Percentiles rank a stretch among this genome's conserved stretches.
These are phyloP conservation scores for Melanargia galathea DNA, from an alignment of 2,888 invertebrate species.

Conservation along the genomic window DNA sequence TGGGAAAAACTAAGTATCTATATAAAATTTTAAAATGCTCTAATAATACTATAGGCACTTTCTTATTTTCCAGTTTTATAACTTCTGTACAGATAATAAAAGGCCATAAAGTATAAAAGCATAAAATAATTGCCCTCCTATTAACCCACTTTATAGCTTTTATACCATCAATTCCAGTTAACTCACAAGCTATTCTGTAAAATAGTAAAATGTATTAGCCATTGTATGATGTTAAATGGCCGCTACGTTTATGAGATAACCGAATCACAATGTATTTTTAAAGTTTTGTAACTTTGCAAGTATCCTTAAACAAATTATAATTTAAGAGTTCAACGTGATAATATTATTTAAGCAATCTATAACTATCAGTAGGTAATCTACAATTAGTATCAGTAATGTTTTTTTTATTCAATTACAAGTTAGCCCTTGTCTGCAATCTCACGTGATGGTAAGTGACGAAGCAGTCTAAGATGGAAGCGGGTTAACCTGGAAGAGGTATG, in stretches of 20 bases:
- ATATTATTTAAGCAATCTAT: no score
- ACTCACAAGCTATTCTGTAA: constrained; percentile 8
- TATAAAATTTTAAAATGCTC: no score
- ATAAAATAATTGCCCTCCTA: constrained; percentile 13
- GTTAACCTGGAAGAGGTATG: no score
- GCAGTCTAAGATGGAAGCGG: no score
- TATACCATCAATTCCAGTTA: constrained; percentile 13
- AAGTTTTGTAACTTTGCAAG: constrained; percentile 4
- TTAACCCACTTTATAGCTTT: constrained; percentile 18
- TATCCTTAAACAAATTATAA: neutral
- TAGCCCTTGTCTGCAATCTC: no score
- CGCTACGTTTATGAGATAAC: constrained; percentile 8
- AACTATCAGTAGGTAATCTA: no score
- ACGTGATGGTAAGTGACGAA: no score
- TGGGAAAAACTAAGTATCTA: no score
- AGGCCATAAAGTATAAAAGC: constrained; percentile 2
- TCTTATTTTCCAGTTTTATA: neutral
- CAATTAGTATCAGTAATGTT: no score
- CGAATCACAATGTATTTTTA: neutral
- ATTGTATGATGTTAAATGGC: constrained; percentile 13
- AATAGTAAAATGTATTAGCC: constrained; percentile 8
- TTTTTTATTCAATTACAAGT: no score
- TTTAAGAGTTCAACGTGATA: neutral
- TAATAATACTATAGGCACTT: neutral
- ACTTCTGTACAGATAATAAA: constrained; percentile 10